phyloP scores from a whole-genome alignment of 2,888 invertebrate species.

The Cryptocephalus moraei region DNA sequence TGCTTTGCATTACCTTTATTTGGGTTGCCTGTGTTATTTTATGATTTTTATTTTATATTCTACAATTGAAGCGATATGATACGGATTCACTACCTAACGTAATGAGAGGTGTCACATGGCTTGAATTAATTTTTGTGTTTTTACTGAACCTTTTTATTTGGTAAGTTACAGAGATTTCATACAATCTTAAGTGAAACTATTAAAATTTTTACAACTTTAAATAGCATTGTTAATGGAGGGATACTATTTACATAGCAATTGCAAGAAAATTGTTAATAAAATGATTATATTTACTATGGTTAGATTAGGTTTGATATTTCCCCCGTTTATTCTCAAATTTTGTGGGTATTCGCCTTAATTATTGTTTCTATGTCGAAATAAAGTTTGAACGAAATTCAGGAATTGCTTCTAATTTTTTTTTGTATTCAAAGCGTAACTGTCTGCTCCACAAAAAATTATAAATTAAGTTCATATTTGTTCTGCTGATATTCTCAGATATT shows the following conservation, averaged over 20 bases:
- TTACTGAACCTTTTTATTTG: slow-evolving; percentile 1
- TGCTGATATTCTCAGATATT: too few species aligned
- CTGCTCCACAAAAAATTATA: too few species aligned
- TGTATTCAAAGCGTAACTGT: too few species aligned
- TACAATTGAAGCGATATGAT: slow-evolving; percentile 8
- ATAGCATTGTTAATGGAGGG: not conserved
- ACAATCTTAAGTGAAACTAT: not conserved
- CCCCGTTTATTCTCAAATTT: slow-evolving; percentile 12
- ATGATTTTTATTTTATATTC: not conserved
- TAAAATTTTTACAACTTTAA: not conserved
- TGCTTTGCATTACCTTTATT: slow-evolving; percentile 1
- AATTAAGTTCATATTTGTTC: too few species aligned
- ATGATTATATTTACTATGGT: slow-evolving; percentile 19
- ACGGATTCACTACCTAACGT: slow-evolving; percentile 2
- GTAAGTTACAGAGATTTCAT: not conserved
- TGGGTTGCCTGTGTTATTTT: slow-evolving; percentile 2
- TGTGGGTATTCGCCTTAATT: slow-evolving; percentile 25
- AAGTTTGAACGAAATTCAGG: not conserved
- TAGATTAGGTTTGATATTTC: slow-evolving; percentile 22
- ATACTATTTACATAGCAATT: too few species aligned
- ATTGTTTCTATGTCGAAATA: slow-evolving; percentile 26
- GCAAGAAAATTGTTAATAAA: too few species aligned
- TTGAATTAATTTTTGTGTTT: not conserved
- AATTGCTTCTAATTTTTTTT: too few species aligned
- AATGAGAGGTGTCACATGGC: not conserved